phyloP scores from a whole-genome alignment of 2,888 invertebrate species.

The Agriopis marginaria region DNA sequence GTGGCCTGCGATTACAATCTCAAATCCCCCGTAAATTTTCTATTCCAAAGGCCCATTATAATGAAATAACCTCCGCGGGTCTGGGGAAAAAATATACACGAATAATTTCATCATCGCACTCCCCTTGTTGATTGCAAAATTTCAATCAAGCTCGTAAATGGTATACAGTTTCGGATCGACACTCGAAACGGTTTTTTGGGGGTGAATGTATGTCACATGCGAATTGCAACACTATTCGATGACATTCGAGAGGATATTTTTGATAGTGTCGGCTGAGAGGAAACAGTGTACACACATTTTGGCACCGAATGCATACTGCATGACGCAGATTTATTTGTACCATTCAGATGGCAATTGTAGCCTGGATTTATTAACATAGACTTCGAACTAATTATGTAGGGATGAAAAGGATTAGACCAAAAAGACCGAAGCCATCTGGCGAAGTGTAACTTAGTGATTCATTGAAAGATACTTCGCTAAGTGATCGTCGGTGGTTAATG shows the following conservation, averaged over 20 bases:
- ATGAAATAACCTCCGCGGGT: constrained; percentile 74
- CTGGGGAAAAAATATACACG: constrained; percentile 80
- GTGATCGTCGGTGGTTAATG: constrained; percentile 24
- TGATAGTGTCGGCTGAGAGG: constrained; percentile 41
- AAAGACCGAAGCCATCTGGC: constrained; percentile 69
- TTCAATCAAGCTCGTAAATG: constrained; percentile 85
- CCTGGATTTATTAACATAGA: constrained; percentile 74
- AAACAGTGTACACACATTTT: constrained; percentile 60
- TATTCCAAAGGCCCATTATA: constrained; percentile 77
- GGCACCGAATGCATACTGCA: constrained; percentile 71
- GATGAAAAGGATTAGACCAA: constrained; percentile 68
- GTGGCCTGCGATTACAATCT: constrained; percentile 82
- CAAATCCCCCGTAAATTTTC: constrained; percentile 84
- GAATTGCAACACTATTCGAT: constrained; percentile 56
- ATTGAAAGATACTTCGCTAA: constrained; percentile 35
- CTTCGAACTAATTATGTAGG: constrained; percentile 73
- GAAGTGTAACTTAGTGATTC: constrained; percentile 41
- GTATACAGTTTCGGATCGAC: constrained; percentile 82
- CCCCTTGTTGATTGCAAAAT: constrained; percentile 85
- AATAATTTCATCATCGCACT: constrained; percentile 83
- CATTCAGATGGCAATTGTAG: constrained; percentile 78
- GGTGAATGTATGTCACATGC: constrained; percentile 53
- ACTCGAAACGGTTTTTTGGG: constrained; percentile 80
- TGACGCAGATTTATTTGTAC: constrained; percentile 83
- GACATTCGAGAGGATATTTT: constrained; percentile 52